A percentile compares a stretch with the other conserved stretches of the same genome.
These are phyloP conservation scores for Zapus hudsonius DNA, from an alignment of 2,113 vertebrate species.

Conservation along the genomic window DNA sequence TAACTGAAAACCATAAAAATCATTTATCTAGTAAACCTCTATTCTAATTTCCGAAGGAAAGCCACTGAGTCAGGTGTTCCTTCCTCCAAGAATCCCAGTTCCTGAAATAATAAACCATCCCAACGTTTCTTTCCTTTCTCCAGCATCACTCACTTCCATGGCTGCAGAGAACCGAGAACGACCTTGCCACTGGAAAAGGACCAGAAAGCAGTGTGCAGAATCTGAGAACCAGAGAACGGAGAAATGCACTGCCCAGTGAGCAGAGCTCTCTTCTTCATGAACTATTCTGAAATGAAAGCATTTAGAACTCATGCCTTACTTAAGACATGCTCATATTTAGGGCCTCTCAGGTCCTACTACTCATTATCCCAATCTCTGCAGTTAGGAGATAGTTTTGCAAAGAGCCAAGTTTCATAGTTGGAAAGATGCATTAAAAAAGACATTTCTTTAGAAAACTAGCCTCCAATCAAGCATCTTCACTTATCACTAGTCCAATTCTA, in stretches of 20 bases:
- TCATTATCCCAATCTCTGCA: not conserved
- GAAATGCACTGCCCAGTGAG: not conserved
- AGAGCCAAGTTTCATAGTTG: not conserved
- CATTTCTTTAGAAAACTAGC: not conserved
- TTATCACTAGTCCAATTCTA: not conserved
- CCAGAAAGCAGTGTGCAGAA: not conserved
- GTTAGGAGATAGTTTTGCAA: not conserved
- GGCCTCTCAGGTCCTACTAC: not conserved
- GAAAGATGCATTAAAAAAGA: not conserved
- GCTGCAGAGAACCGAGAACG: not conserved
- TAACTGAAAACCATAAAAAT: conserved; percentile 29
- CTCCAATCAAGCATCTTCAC: not conserved
- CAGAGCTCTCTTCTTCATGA: not conserved
- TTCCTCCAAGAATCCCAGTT: not conserved
- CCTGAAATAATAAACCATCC: conserved; percentile 37
- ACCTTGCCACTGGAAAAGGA: not conserved
- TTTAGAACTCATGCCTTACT: not conserved
- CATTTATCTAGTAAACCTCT: not conserved
- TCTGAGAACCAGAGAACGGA: not conserved
- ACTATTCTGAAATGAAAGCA: not conserved
- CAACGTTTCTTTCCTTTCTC: conserved; percentile 1
- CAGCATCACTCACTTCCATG: conserved; percentile 12
- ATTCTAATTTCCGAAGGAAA: conserved; percentile 23
- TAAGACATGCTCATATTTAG: not conserved
- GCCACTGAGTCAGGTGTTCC: not conserved